These are phyloP conservation scores for Drosophila tristis DNA, from an alignment of 1,140 invertebrate genomes.

Conservation along the genomic window DNA sequence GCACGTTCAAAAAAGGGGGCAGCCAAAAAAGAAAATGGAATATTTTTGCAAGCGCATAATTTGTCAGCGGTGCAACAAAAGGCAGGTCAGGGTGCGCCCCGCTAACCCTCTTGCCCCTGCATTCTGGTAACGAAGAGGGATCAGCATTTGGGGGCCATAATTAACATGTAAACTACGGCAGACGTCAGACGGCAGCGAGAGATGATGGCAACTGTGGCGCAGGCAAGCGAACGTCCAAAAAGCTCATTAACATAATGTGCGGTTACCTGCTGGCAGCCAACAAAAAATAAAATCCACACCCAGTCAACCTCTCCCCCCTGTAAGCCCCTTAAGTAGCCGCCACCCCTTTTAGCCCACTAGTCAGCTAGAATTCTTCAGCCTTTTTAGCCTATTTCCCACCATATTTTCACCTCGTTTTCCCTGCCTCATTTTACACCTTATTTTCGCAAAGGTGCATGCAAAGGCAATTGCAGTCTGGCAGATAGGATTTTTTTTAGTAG, in stretches of 20 bases:
- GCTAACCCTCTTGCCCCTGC: no score
- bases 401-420: conserved; percentile 2
- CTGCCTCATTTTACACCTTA: not conserved
- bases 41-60: conserved; percentile 54
- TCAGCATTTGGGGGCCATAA: conserved; percentile 39
- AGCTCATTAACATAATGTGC: conserved; percentile 80
- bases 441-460: conserved; percentile 5
- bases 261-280: conserved; percentile 41
- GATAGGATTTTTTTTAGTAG: conserved; percentile 23
- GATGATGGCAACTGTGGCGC: conserved; percentile 22
- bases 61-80: conserved; percentile 41
- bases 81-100: not conserved
- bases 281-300: conserved; percentile 8
- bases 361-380: not conserved
- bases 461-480: conserved; percentile 24
- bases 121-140: conserved; percentile 5
- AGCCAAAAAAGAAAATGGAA: conserved; percentile 29
- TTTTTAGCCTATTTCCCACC: not conserved
- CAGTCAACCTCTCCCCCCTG: no score
- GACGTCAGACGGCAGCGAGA: not conserved
- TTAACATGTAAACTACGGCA: conserved; percentile 23
- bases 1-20: conserved; percentile 6
- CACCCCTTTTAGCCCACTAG: not conserved
- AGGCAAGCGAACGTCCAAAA: conserved; percentile 45
- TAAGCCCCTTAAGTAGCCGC: no score